Evolutionary conservation across 2,797 vertebrate species (phyloP).

Genomic region (Spinus pinus): DNA sequence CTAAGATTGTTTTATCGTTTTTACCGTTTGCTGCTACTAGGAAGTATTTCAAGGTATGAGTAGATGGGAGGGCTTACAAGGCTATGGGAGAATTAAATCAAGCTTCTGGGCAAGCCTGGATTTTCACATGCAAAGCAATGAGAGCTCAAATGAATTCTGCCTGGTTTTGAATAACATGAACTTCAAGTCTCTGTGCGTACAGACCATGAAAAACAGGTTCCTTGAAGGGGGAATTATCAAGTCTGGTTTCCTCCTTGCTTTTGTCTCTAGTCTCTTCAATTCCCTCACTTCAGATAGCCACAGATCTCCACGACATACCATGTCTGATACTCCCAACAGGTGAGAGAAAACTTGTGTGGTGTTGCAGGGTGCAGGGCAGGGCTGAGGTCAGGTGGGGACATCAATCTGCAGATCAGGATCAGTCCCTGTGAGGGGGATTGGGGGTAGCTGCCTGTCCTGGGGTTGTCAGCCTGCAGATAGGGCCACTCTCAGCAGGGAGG

Average conservation of each 20-base stretch:
- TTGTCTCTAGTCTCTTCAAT: neutral
- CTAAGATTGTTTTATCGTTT: neutral
- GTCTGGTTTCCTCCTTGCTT: constrained; percentile 23
- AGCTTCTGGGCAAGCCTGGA: neutral
- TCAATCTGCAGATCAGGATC: neutral
- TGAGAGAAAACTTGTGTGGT: neutral
- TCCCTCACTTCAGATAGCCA: neutral
- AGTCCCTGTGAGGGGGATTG: neutral
- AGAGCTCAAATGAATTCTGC: neutral
- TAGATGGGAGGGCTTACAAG: neutral
- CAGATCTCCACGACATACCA: neutral
- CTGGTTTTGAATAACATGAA: neutral
- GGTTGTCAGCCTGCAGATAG: neutral
- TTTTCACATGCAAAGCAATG: constrained; percentile 24
- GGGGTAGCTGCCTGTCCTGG: neutral
- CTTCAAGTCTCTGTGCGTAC: neutral
- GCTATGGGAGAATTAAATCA: neutral
- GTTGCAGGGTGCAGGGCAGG: neutral
- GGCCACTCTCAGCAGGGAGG: neutral
- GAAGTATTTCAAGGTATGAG: neutral
- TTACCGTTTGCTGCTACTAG: neutral
- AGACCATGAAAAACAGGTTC: constrained; percentile 38
- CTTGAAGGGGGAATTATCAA: neutral
- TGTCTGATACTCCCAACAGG: neutral
- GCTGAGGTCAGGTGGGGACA: neutral